These are phyloP conservation scores for Cheilosia pagana DNA, from an alignment of 2,888 invertebrate species.

Conservation along the genomic window DNA sequence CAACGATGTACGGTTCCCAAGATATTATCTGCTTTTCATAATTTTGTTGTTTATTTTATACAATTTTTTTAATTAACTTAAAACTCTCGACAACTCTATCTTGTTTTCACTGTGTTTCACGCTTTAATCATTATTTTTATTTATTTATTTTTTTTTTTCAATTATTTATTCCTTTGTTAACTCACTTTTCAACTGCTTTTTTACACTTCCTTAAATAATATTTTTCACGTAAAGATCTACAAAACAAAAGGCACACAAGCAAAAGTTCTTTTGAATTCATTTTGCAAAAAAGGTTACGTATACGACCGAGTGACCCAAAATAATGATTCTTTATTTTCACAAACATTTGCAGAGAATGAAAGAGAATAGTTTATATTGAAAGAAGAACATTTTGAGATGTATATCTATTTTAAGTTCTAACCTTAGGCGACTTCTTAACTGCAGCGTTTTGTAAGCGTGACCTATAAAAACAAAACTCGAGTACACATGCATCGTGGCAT, in stretches of 20 bases:
- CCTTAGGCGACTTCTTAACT: conserved; percentile 44
- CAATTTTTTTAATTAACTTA: conserved; percentile 16
- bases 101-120: conserved; percentile 44
- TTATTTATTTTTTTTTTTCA: conserved; percentile 13
- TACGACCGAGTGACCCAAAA: conserved; percentile 61
- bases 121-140: conserved; percentile 33
- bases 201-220: conserved; percentile 28
- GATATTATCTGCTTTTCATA: conserved; percentile 71
- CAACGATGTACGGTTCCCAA: conserved; percentile 54
- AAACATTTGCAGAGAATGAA: conserved; percentile 57
- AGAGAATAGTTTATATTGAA: conserved; percentile 29
- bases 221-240: conserved; percentile 30
- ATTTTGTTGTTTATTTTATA: conserved; percentile 40
- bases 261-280: conserved; percentile 3
- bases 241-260: conserved; percentile 3
- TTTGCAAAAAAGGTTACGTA: conserved; percentile 49
- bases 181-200: conserved; percentile 1
- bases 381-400: conserved; percentile 1
- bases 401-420: conserved; percentile 45
- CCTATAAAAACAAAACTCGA: conserved; percentile 39
- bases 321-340: conserved; percentile 33
- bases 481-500: conserved; percentile 25
- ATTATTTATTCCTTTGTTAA: conserved; percentile 18
- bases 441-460: conserved; percentile 44
- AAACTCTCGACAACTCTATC: conserved; percentile 3